Conservation (phyloP, 2,888 invertebrate genomes). For the Globia sparganii region DNA sequence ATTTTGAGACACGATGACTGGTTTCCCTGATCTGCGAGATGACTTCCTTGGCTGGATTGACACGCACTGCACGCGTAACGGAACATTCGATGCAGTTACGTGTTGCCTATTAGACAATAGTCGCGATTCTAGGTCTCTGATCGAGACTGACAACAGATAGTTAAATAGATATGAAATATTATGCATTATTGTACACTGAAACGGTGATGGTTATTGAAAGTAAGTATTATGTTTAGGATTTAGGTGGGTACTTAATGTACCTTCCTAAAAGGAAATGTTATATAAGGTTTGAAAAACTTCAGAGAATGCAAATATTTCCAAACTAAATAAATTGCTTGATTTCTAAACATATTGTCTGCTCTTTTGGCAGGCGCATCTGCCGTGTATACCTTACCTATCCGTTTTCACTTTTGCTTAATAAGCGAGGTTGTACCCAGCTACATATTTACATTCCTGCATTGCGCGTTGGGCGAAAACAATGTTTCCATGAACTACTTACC, state of each 20-base stretch:
- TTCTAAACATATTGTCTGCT: no score
- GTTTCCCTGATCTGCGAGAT: constrained; percentile 26
- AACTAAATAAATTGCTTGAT: not conserved
- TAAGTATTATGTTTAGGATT: not conserved
- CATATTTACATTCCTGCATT: not conserved
- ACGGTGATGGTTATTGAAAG: not conserved
- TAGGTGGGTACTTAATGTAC: not conserved
- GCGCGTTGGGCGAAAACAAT: not conserved
- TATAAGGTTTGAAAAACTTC: not conserved
- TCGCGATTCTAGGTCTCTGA: constrained; percentile 19
- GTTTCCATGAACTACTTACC: not conserved
- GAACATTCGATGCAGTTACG: constrained; percentile 47
- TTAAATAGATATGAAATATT: not conserved
- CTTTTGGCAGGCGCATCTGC: no score
- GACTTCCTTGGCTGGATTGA: constrained; percentile 46
- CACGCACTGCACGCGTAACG: constrained; percentile 40
- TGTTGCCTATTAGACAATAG: constrained; percentile 39
- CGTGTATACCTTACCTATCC: not conserved
- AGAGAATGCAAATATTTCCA: constrained; percentile 1
- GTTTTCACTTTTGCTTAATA: not conserved
- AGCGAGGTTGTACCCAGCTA: not conserved
- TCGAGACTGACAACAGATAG: not conserved
- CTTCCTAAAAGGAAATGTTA: not conserved
- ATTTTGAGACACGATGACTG: constrained; percentile 11
- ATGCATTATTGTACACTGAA: not conserved